Evolutionary conservation across 2,113 vertebrate genomes (phyloP).

Genomic region (Prochilodus magdalenae): DNA sequence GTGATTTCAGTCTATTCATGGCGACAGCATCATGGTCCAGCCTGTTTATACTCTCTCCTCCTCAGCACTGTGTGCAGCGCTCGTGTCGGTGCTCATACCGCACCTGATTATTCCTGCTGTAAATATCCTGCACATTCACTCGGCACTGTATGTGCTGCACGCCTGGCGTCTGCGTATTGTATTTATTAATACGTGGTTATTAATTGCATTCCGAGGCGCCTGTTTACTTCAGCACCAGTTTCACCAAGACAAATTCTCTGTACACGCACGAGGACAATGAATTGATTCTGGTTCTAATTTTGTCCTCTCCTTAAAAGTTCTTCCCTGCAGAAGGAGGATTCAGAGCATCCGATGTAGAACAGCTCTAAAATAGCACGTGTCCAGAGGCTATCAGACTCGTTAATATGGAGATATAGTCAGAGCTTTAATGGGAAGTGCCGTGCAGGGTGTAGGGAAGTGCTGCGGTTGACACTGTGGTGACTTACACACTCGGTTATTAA

Average conservation of each 20-base stretch:
- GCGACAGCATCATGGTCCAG: no score
- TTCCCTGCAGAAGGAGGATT: neutral
- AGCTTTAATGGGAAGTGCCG: constrained; percentile 3
- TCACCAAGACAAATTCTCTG: neutral
- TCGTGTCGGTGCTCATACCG: no score
- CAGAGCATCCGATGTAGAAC: neutral
- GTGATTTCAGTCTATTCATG: no score
- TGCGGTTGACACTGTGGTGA: neutral
- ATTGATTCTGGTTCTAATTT: neutral
- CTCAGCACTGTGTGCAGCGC: no score
- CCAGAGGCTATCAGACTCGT: neutral
- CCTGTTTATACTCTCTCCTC: no score
- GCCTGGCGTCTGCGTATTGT: neutral
- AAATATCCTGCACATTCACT: no score
- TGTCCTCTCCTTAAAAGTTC: neutral
- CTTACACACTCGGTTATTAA: no score
- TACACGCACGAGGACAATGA: neutral
- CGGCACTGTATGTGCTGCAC: no score
- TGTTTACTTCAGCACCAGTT: neutral
- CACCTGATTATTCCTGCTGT: no score
- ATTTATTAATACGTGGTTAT: neutral
- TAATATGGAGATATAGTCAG: neutral
- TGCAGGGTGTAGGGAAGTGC: neutral
- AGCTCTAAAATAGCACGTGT: neutral
- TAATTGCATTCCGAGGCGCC: neutral